phyloP scores from a whole-genome alignment of 2,888 invertebrate genomes.

The Rotaria socialis region DNA sequence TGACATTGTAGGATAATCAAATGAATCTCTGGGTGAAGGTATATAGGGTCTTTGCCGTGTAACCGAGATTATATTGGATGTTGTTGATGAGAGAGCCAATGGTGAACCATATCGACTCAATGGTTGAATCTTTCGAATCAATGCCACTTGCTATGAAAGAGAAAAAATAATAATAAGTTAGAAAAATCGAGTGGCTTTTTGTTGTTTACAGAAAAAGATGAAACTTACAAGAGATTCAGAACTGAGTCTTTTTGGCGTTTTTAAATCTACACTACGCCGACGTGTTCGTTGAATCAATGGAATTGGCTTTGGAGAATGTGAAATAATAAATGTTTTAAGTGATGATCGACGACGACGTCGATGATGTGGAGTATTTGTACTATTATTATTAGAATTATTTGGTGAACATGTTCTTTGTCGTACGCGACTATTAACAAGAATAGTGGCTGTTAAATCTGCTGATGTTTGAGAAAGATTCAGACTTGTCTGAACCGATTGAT shows the following conservation, averaged over 20 bases:
- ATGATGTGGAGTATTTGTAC: neutral
- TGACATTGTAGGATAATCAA: neutral
- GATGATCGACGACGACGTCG: neutral
- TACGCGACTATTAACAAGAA: neutral
- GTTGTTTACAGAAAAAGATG: neutral
- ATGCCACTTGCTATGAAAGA: neutral
- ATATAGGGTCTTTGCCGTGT: too few species aligned
- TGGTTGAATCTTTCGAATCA: neutral
- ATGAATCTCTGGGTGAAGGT: neutral
- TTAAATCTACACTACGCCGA: neutral
- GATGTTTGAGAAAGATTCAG: neutral
- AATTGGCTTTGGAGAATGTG: neutral
- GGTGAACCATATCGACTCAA: neutral
- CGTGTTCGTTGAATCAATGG: neutral
- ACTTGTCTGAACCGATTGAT: slow-evolving; percentile 12
- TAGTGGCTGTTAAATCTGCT: neutral
- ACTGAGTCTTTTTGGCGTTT: neutral
- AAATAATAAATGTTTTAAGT: neutral
- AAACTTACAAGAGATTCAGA: neutral
- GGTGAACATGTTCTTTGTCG: neutral
- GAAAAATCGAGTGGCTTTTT: too few species aligned
- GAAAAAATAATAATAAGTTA: neutral
- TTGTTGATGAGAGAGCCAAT: too few species aligned
- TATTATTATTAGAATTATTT: neutral
- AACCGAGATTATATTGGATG: too few species aligned